phyloP scores from a whole-genome alignment of 2,797 vertebrate species.

The Lemur catta region DNA sequence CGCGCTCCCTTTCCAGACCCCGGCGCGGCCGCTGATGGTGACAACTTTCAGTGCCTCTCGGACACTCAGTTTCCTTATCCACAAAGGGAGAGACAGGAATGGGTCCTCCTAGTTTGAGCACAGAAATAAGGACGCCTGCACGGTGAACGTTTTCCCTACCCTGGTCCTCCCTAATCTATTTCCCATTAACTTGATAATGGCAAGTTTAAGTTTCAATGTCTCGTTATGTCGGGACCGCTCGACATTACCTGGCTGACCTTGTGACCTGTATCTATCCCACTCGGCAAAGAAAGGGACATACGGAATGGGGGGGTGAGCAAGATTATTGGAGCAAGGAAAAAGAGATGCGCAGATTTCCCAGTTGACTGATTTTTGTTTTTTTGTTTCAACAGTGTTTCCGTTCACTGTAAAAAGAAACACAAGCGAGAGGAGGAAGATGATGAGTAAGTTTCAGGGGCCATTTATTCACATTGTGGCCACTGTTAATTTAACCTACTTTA shows the following conservation, averaged over 20 bases:
- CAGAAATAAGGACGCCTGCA: neutral
- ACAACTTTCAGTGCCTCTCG: neutral
- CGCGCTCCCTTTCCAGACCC: neutral
- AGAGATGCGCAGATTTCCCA: neutral
- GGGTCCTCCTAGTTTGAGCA: neutral
- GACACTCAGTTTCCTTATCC: neutral
- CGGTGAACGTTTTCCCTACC: accelerated
- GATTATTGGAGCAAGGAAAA: neutral
- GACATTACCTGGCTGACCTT: neutral
- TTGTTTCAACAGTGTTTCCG: constrained; percentile 72
- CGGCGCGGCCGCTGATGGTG: neutral
- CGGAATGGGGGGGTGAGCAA: neutral
- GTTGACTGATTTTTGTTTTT: neutral
- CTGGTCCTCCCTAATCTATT: neutral
- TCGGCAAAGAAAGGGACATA: neutral
- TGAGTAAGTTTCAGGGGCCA: constrained; percentile 79
- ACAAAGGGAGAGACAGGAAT: neutral
- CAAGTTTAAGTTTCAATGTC: neutral
- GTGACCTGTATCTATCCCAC: neutral
- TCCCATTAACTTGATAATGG: neutral
- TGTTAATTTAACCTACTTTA: neutral
- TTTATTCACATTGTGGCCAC: neutral
- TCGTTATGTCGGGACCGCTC: neutral
- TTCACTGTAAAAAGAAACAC: constrained; percentile 82
- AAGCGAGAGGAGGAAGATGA: constrained; percentile 81